Percentiles rank a stretch among this genome's conserved stretches.
These are phyloP conservation scores for Zapus hudsonius DNA, from an alignment of 2,113 vertebrate genomes.

Conservation along the genomic window DNA sequence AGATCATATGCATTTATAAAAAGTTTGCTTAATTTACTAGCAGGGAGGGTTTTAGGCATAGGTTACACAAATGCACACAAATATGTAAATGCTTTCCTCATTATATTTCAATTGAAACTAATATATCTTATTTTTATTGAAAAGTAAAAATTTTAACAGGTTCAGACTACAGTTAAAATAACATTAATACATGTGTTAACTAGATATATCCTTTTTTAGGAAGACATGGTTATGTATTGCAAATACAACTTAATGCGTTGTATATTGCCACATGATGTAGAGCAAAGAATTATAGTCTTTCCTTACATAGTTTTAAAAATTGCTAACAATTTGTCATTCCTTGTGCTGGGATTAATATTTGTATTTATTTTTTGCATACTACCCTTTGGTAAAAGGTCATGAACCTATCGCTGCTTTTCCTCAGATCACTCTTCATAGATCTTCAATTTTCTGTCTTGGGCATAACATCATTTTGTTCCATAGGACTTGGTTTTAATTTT, in stretches of 20 bases:
- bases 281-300: background rate
- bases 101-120: background rate
- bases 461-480: background rate
- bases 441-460: constrained; percentile 11
- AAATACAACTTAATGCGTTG: constrained; percentile 32
- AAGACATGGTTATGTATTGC: background rate
- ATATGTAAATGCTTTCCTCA: background rate
- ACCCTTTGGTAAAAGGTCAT: background rate
- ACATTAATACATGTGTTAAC: background rate
- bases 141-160: constrained; percentile 6
- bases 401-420: background rate
- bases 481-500: constrained; percentile 26
- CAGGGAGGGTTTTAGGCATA: background rate
- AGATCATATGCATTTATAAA: no score
- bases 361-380: background rate
- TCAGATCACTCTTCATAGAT: background rate
- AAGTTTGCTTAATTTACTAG: background rate
- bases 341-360: background rate
- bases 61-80: background rate
- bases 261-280: constrained; percentile 35
- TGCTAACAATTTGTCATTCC: constrained; percentile 23
- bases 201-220: background rate
- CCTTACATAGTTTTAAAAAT: background rate
- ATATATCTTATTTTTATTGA: constrained; percentile 3
- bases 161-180: background rate